Percentiles rank a stretch among this genome's conserved stretches.
Conservation (phyloP, 2,888 invertebrate species). For the Mythimna lalbum region DNA sequence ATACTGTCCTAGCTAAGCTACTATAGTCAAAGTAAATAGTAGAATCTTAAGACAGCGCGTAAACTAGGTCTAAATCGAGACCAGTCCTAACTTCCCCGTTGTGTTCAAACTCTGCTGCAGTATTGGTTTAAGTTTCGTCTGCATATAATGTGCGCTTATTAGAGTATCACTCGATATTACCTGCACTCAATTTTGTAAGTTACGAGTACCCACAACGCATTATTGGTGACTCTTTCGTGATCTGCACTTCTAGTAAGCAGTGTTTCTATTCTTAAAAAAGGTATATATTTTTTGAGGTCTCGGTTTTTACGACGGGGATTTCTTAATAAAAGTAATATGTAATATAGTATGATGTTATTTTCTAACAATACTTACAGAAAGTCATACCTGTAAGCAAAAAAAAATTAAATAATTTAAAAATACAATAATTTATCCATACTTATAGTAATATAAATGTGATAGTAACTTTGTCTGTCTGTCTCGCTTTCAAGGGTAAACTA, state of each 20-base stretch:
- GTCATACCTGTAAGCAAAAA: constrained; percentile 1
- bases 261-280: background rate
- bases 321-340: too few species aligned
- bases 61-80: constrained; percentile 59
- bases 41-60: constrained; percentile 46
- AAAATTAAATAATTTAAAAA: background rate
- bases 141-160: constrained; percentile 42
- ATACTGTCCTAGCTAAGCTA: background rate
- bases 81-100: constrained; percentile 61
- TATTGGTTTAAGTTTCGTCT: constrained; percentile 56
- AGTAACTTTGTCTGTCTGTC: too few species aligned
- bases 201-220: background rate
- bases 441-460: too few species aligned
- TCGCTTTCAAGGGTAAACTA: too few species aligned
- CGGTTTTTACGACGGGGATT: background rate
- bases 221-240: background rate
- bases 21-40: constrained; percentile 10
- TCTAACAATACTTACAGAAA: background rate
- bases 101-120: constrained; percentile 59
- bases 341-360: background rate
- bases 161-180: constrained; percentile 32
- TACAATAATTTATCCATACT: too few species aligned
- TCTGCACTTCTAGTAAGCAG: background rate
- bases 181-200: background rate
- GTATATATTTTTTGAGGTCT: background rate